phyloP scores from a whole-genome alignment of 2,888 invertebrate genomes.

The Apodemia hepburni region DNA sequence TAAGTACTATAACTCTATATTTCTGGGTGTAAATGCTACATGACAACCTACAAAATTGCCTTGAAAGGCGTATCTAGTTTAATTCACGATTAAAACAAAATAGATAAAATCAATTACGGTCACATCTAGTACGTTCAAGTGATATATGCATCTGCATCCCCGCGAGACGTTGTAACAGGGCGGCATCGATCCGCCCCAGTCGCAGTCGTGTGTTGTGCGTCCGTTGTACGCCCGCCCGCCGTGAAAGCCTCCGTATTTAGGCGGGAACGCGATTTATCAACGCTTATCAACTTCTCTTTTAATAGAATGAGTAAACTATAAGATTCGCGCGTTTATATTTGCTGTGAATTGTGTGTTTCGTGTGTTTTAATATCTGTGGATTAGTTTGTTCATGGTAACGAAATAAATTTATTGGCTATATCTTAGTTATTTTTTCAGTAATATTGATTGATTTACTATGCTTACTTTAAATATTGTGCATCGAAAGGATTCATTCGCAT shows the following conservation, averaged over 20 bases:
- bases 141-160: constrained; percentile 72
- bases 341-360: constrained; percentile 9
- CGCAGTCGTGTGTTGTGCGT: constrained; percentile 65
- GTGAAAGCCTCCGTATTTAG: constrained; percentile 60
- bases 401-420: constrained; percentile 12
- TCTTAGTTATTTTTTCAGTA: neutral
- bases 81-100: neutral
- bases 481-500: neutral
- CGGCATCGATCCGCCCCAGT: constrained; percentile 44
- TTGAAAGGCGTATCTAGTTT: no score
- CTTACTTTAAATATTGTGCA: neutral
- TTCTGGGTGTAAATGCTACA: no score
- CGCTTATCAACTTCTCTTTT: neutral
- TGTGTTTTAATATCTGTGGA: neutral
- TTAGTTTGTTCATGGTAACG: neutral
- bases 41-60: no score
- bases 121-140: constrained; percentile 41
- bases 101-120: constrained; percentile 15
- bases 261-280: constrained; percentile 52
- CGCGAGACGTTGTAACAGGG: constrained; percentile 63
- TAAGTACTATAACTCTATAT: no score
- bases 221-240: constrained; percentile 47
- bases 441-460: neutral
- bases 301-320: neutral
- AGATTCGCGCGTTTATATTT: neutral